Conservation (phyloP, 2,888 invertebrate genomes). For the Neoascia interrupta region DNA sequence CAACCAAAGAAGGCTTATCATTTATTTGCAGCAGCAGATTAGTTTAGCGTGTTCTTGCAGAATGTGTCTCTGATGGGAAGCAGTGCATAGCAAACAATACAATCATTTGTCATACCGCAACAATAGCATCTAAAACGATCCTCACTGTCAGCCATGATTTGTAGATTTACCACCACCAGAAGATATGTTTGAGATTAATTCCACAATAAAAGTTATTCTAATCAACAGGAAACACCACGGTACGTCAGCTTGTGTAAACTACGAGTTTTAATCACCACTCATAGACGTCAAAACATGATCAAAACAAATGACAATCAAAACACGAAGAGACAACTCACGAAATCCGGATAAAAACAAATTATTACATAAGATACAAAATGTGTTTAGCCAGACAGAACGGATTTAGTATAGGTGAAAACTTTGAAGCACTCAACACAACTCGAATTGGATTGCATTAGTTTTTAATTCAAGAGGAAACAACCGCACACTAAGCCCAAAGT, state of each 20-base stretch:
- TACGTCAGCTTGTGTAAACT: slow-evolving; percentile 1
- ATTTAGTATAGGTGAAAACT: slow-evolving; percentile 16
- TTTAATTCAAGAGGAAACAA: slow-evolving; percentile 12
- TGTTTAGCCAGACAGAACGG: neutral
- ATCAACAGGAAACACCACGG: slow-evolving; percentile 10
- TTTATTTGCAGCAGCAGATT: too few relatives aligned
- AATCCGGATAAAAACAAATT: neutral
- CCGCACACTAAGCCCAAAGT: slow-evolving; percentile 5
- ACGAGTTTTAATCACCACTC: slow-evolving; percentile 11
- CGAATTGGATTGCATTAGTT: neutral
- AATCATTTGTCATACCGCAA: slow-evolving; percentile 46
- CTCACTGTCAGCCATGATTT: slow-evolving; percentile 21
- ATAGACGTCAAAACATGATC: slow-evolving; percentile 3
- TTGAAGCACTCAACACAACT: neutral
- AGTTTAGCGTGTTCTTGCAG: too few relatives aligned
- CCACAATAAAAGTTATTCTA: neutral
- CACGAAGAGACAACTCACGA: slow-evolving; percentile 16
- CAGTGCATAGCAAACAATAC: too few relatives aligned
- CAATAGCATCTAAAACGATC: slow-evolving; percentile 58
- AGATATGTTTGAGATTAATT: slow-evolving; percentile 3
- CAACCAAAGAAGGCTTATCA: too few relatives aligned
- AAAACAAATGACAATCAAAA: slow-evolving; percentile 42
- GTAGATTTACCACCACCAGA: slow-evolving; percentile 4
- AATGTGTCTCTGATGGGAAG: too few relatives aligned
- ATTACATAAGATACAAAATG: slow-evolving; percentile 26